A percentile compares a stretch with the other conserved stretches of the same genome.
Evolutionary conservation across 2,888 invertebrate species (phyloP).

Genomic region (Drosophila infuscata): DNA sequence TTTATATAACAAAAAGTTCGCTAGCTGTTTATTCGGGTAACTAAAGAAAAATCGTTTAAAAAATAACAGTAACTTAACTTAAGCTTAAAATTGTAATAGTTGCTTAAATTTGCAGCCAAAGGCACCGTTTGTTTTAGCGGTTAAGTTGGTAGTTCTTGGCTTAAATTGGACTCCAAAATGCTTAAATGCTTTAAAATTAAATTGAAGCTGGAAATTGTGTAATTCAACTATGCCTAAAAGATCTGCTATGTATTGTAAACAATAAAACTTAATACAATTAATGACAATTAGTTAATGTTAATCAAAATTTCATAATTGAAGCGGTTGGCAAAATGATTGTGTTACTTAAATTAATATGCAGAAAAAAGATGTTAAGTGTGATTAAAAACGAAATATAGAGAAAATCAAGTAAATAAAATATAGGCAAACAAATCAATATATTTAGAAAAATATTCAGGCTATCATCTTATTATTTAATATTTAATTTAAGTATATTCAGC

Average conservation of each 20-base stretch:
- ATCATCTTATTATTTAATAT: background rate
- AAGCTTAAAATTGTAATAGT: slow-evolving; percentile 28
- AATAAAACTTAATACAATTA: slow-evolving; percentile 35
- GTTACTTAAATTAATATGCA: slow-evolving; percentile 2
- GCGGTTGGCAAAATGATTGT: slow-evolving; percentile 5
- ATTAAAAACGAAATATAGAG: background rate
- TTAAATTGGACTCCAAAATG: slow-evolving; percentile 1
- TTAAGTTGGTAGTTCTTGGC: background rate
- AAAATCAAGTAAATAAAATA: slow-evolving; percentile 6
- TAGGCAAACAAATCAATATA: background rate
- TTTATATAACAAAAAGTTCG: slow-evolving; percentile 2
- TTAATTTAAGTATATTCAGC: background rate
- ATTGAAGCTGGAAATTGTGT: background rate
- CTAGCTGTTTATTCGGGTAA: slow-evolving; percentile 27
- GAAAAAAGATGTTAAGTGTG: background rate
- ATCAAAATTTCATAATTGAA: background rate
- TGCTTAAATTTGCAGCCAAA: slow-evolving; percentile 15
- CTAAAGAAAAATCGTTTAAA: slow-evolving; percentile 2
- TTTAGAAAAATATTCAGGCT: background rate
- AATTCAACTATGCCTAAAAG: slow-evolving; percentile 1
- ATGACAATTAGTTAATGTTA: background rate
- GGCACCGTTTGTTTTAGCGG: background rate
- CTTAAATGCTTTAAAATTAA: slow-evolving; percentile 1
- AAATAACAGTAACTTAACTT: slow-evolving; percentile 16
- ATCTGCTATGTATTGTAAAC: slow-evolving; percentile 28